Base-by-base conservation (phyloP, 35 echinoderm and acorn worm species). In the Stichopus chloronotus region DNA sequence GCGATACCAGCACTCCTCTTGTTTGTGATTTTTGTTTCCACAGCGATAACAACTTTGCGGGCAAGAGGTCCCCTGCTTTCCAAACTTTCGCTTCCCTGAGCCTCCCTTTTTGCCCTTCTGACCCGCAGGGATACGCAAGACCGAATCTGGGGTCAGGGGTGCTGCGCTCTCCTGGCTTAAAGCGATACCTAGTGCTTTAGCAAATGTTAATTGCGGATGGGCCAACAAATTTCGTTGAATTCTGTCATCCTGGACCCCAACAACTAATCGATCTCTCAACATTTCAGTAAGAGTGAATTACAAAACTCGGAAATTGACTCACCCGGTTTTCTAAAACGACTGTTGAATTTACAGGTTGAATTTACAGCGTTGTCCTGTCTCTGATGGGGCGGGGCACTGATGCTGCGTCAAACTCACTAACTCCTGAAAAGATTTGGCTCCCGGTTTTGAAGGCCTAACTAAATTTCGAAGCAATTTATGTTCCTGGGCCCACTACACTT, bases 331-430 rank as follows among this genome's bases (percentile, higher is more conserved):
- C 81, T 17, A 24, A 69, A 71, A 22, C 92, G 21, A 56, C 21
- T 72, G 77, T 86, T 93, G 21, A 93, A 86, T 53, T 93, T 72
- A 30, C 11, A 93, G 16, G 77, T 86, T 93, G 21, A 93, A 86
- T 53, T 93, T 72, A 30, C 11, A 93, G 16, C 63, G 80, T n/a
- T 76, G 92, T 4, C 87, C 83, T 7, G n/a, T 93, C 77, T 86
- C 92, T 19, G 59, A 56, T 4, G 79, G 91, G 5, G 60, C 22
- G 0, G 91, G 91, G 59, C 52, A 30, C 17, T 92, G 59, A 84
- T 92, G 91, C 6, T 82, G 16, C 79, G 83, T 83, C 53, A 92
- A 23, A 12, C 11, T 30, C 11, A 90, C 63, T 19, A 90, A 58
- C 25, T 90, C 61, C 53, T 5, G 69, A n/a, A 52, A 7, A 6